Conservation (phyloP, 2,797 vertebrate species). For the Siniperca undulata region DNA sequence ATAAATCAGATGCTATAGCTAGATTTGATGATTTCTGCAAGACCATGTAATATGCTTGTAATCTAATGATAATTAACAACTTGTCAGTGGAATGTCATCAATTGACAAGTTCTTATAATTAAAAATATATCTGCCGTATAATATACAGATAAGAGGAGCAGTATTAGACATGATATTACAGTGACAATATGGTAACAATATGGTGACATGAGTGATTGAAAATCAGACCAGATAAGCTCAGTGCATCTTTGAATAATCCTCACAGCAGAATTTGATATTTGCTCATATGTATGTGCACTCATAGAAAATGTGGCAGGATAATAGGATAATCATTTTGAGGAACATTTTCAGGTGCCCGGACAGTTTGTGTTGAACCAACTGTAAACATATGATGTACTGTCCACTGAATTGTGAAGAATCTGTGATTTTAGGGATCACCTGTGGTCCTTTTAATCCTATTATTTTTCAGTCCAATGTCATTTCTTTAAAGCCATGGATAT, state of each 20-base stretch:
- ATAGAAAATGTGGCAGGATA: slow-evolving; percentile 14
- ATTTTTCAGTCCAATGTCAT: slow-evolving; percentile 54
- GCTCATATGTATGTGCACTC: slow-evolving; percentile 14
- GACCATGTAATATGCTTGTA: slow-evolving; percentile 20
- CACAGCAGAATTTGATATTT: neutral
- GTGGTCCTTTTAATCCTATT: slow-evolving; percentile 30
- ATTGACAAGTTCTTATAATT: neutral
- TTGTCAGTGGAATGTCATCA: neutral
- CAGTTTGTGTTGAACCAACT: slow-evolving; percentile 16
- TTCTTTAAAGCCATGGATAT: slow-evolving; percentile 75
- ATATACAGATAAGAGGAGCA: slow-evolving; percentile 11
- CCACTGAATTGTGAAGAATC: slow-evolving; percentile 30
- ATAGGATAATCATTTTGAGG: slow-evolving; percentile 4
- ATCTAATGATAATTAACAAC: slow-evolving; percentile 4
- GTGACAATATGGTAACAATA: neutral
- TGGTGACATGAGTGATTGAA: neutral
- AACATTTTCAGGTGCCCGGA: neutral
- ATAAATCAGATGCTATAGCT: slow-evolving; percentile 11
- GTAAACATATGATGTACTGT: slow-evolving; percentile 17
- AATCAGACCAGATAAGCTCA: neutral
- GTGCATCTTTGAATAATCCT: slow-evolving; percentile 1
- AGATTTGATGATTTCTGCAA: slow-evolving; percentile 15
- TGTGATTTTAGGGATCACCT: slow-evolving; percentile 46
- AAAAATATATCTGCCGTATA: neutral
- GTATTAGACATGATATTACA: neutral